Base-by-base conservation (phyloP, 2,113 vertebrate genomes). In the Rhinolophus sinicus region DNA sequence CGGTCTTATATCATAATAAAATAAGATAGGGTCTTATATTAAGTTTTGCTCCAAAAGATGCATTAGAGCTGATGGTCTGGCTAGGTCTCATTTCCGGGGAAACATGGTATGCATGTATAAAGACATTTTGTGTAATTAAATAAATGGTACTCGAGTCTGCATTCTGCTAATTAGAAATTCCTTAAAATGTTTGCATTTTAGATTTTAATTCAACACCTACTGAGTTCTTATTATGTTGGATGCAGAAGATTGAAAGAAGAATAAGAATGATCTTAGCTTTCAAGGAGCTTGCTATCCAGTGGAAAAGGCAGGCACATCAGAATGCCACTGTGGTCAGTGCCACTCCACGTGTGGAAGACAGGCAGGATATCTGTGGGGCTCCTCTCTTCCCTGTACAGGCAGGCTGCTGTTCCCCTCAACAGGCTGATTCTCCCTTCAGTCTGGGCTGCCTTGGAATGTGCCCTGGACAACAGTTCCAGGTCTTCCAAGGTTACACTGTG, bases 111-210 rank as follows among this genome's bases (percentile, higher is more conserved):
- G 47, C 47, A 44, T 11, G 21, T 21, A 69, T 44, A 76, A 88
- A 94, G 58, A 89, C 18, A 83, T 26, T 12, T 22, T 86, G 19
- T 64, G 38, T 52, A 80, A 76, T 81, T 92, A 94, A 88, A 93
- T 69, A 92, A 77, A 92, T 38, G 18, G 56, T 35, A 65, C 56
- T 73, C 81, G 44, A 65, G 47, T 80, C 52, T 90, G 54, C 52
- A 90, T 84, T 90, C 30, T 8, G 15, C 30, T 88, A 70, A 35
- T 75, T 50, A 83, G 19, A 78, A 75, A 69, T 58, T 78, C 67
- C 89, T 95, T 75, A 69, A 81, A 78, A 75, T 80, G n/a, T 69
- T 75, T 89, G 26, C 33, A 93, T 82, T 92, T 91, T 6, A 11
- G 75, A 76, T 84, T 96, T 88, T 82, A 33, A 89, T 40, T 82